Evolutionary conservation across 2,797 vertebrate genomes (phyloP).

Genomic region (Myotis findleyi): DNA sequence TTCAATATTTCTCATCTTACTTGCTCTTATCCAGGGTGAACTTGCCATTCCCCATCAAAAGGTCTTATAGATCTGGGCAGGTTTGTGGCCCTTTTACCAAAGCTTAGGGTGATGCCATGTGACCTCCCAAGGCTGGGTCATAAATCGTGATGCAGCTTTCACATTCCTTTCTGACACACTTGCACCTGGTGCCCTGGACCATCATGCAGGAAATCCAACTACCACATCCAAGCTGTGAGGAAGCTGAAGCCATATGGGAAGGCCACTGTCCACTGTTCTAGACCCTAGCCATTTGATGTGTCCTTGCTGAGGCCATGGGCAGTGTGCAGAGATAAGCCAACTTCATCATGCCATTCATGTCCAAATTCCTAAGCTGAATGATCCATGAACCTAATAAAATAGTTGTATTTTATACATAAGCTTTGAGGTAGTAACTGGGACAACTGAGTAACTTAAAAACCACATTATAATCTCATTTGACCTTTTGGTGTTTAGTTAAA

Average conservation of each 20-base stretch:
- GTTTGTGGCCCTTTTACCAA: background rate
- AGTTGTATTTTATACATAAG: background rate
- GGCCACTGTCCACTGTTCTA: background rate
- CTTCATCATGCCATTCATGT: background rate
- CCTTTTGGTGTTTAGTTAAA: background rate
- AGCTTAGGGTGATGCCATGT: background rate
- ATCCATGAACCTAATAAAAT: background rate
- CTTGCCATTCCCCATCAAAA: background rate
- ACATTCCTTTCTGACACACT: conserved; percentile 22
- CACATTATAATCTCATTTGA: background rate
- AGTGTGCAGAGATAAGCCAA: background rate
- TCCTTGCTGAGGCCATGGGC: background rate
- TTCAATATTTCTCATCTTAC: background rate
- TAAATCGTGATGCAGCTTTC: background rate
- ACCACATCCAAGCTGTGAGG: background rate
- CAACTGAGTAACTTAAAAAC: conserved; percentile 26
- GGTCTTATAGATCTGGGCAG: background rate
- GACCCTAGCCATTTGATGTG: background rate
- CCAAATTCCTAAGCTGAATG: background rate
- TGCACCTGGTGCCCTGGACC: background rate
- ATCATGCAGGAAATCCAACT: background rate
- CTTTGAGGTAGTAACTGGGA: background rate
- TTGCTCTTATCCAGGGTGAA: background rate
- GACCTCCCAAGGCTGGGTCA: background rate
- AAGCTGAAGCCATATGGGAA: background rate